Percentiles rank a stretch among this genome's conserved stretches.
Evolutionary conservation across 2,113 vertebrate species (phyloP).

Genomic region (Felis chaus): DNA sequence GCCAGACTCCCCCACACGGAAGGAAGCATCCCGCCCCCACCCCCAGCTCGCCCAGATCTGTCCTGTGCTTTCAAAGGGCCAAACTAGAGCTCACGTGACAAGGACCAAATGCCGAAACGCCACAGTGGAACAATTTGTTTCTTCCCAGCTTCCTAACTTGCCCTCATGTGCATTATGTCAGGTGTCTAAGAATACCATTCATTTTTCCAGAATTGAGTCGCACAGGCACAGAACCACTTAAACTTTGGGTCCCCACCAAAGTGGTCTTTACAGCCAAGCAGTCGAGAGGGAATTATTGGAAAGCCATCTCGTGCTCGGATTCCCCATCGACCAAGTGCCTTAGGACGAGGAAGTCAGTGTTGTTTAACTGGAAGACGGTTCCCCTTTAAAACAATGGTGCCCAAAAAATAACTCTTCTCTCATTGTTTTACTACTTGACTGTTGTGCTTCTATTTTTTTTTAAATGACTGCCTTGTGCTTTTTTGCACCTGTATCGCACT

Average conservation of each 20-base stretch:
- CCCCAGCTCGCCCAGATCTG: background rate
- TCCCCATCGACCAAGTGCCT: background rate
- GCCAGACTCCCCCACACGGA: background rate
- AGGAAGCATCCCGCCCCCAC: background rate
- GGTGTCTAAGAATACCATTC: background rate
- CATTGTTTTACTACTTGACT: slow-evolving; percentile 24
- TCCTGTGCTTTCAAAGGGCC: background rate
- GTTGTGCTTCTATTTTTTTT: background rate
- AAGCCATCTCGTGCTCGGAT: accelerated
- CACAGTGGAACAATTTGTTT: background rate
- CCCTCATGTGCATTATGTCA: background rate
- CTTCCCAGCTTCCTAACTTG: background rate
- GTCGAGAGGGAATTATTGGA: background rate
- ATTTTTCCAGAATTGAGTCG: background rate
- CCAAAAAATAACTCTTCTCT: background rate
- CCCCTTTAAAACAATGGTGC: background rate
- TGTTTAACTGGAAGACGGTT: background rate
- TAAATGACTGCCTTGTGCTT: background rate
- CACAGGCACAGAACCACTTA: background rate
- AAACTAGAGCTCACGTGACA: too few relatives aligned
- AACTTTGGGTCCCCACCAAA: background rate
- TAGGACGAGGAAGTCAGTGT: background rate
- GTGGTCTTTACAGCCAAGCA: background rate
- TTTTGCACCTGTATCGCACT: background rate
- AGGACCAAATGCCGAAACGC: background rate